phyloP scores from a whole-genome alignment of 2,888 invertebrate genomes.

The Lepidonotus clava region DNA sequence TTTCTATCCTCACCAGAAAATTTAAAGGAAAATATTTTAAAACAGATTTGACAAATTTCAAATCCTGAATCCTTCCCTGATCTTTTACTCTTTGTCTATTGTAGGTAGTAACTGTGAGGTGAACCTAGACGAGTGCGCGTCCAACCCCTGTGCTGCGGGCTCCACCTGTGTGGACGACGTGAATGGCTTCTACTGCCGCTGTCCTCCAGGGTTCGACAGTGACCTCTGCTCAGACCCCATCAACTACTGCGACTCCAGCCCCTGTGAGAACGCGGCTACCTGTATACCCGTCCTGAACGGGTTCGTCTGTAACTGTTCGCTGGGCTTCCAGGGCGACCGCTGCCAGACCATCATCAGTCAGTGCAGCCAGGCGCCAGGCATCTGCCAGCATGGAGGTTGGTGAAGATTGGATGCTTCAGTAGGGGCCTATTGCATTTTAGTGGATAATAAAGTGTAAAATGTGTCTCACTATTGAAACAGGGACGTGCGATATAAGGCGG shows the following conservation, averaged over 20 bases:
- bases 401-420: no score
- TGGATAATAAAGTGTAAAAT: no score
- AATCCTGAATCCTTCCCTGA: no score
- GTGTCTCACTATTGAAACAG: no score
- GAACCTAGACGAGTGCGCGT: conserved; percentile 51
- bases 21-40: no score
- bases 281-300: conserved; percentile 25
- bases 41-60: no score
- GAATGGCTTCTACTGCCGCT: conserved; percentile 45
- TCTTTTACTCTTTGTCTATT: background rate
- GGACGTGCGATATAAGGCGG: no score
- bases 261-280: conserved; percentile 16
- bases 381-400: conserved; percentile 53
- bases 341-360: conserved; percentile 7
- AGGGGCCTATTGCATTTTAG: no score
- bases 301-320: conserved; percentile 50
- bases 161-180: conserved; percentile 49
- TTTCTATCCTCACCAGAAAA: no score
- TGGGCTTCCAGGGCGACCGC: conserved; percentile 53
- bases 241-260: conserved; percentile 34
- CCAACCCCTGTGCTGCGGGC: conserved; percentile 19
- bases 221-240: conserved; percentile 27
- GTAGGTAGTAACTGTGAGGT: conserved; percentile 45
- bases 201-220: conserved; percentile 28
- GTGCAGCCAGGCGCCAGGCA: conserved; percentile 5